Conservation (phyloP, 1,140 invertebrate genomes). For the Panagrolaimus sp. region DNA sequence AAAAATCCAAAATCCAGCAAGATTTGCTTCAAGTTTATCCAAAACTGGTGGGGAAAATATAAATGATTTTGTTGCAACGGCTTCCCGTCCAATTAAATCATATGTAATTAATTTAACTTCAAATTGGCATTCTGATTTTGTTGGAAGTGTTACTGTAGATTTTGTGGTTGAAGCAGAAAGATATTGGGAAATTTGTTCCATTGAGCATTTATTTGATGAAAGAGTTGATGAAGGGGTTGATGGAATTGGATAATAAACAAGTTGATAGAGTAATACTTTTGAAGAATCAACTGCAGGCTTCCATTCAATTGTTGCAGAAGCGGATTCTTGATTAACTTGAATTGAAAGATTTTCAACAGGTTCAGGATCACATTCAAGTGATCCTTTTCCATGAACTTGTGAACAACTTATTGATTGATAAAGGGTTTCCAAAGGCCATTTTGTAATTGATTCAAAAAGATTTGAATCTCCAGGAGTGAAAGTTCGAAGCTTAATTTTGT, state of each 20-base stretch:
- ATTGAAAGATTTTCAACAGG: not conserved
- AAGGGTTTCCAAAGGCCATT: not conserved
- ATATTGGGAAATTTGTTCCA: not conserved
- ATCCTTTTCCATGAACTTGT: slow-evolving; percentile 10
- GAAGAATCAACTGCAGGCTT: slow-evolving; percentile 4
- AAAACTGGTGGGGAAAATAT: not conserved
- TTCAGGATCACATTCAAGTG: slow-evolving; percentile 7
- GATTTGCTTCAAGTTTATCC: not conserved
- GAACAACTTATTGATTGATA: not conserved
- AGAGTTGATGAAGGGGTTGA: not conserved
- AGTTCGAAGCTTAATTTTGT: slow-evolving; percentile 1
- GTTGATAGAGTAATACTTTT: slow-evolving; percentile 10
- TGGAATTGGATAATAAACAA: not conserved
- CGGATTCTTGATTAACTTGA: not conserved
- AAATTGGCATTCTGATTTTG: not conserved
- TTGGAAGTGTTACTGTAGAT: not conserved
- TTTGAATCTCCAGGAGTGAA: not conserved
- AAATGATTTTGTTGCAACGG: not conserved
- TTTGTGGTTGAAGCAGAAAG: not conserved
- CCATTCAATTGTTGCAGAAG: not conserved
- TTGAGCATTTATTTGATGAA: not conserved
- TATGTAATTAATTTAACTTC: slow-evolving; percentile 13
- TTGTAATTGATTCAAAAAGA: not conserved
- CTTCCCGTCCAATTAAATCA: slow-evolving; percentile 13
- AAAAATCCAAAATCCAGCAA: not conserved